phyloP scores from a whole-genome alignment of 2,113 vertebrate genomes.

The Oncorhynchus nerka region DNA sequence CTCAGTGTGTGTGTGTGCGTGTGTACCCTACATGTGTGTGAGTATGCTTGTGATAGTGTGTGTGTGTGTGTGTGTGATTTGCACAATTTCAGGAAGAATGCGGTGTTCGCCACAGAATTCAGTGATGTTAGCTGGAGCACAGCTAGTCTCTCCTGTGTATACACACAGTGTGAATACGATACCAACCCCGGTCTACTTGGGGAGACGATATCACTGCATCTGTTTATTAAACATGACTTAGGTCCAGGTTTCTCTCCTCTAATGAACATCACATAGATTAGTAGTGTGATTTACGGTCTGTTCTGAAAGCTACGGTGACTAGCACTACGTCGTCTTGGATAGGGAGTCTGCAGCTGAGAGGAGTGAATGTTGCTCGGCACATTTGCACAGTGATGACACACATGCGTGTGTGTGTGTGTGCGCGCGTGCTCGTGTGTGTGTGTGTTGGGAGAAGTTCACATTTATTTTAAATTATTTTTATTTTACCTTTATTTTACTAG shows the following conservation, averaged over 20 bases:
- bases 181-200: background rate
- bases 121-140: background rate
- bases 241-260: background rate
- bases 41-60: no score
- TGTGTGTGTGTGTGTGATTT: no score
- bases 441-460: no score
- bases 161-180: background rate
- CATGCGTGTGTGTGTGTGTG: background rate
- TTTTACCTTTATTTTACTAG: no score
- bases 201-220: slow-evolving; percentile 25
- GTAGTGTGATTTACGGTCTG: slow-evolving; percentile 18
- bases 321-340: background rate
- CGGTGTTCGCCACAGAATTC: background rate
- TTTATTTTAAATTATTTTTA: no score
- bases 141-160: slow-evolving; percentile 19
- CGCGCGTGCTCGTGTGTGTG: no score
- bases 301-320: background rate
- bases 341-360: no score
- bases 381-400: no score
- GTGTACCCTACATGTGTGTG: background rate
- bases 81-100: no score
- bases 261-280: slow-evolving; percentile 14
- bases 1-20: background rate
- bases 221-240: slow-evolving; percentile 9
- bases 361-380: no score